These are phyloP conservation scores for Eumeta japonica DNA, from an alignment of 1,140 invertebrate species.

Conservation along the genomic window DNA sequence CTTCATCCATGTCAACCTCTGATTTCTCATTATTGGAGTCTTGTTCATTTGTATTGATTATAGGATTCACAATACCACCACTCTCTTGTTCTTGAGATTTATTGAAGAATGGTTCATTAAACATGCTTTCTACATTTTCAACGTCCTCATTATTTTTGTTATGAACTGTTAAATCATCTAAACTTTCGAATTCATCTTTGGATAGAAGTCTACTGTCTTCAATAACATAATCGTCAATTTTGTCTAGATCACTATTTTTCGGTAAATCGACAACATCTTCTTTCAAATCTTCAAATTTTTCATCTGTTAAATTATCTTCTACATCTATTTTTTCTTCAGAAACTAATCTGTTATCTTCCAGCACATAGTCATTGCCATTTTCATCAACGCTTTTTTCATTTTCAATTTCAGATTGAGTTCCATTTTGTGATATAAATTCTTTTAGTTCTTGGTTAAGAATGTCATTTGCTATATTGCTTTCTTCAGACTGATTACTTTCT, in stretches of 20 bases:
- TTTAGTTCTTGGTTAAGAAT: too few species aligned
- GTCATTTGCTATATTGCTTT: too few species aligned
- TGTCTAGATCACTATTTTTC: constrained; percentile 5
- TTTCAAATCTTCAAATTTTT: constrained; percentile 4
- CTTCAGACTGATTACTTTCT: not conserved
- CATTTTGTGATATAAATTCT: too few species aligned
- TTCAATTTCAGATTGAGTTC: constrained; percentile 8
- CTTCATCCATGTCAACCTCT: constrained; percentile 2
- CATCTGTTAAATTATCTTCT: constrained; percentile 1
- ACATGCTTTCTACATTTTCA: constrained; percentile 4
- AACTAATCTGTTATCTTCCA: not conserved
- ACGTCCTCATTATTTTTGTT: not conserved
- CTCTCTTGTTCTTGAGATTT: constrained; percentile 6
- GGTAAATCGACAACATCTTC: constrained; percentile 3
- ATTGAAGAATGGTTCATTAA: constrained; percentile 8
- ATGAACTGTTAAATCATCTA: not conserved
- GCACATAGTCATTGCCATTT: not conserved
- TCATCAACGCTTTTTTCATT: constrained; percentile 6
- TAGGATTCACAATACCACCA: not conserved
- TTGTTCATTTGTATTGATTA: not conserved
- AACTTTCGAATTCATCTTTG: constrained; percentile 3
- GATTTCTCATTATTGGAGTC: constrained; percentile 2
- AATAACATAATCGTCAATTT: constrained; percentile 29
- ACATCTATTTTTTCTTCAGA: not conserved
- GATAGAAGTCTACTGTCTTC: constrained; percentile 33